These are phyloP conservation scores for Labroides dimidiatus DNA, from an alignment of 2,797 vertebrate species.

Conservation along the genomic window DNA sequence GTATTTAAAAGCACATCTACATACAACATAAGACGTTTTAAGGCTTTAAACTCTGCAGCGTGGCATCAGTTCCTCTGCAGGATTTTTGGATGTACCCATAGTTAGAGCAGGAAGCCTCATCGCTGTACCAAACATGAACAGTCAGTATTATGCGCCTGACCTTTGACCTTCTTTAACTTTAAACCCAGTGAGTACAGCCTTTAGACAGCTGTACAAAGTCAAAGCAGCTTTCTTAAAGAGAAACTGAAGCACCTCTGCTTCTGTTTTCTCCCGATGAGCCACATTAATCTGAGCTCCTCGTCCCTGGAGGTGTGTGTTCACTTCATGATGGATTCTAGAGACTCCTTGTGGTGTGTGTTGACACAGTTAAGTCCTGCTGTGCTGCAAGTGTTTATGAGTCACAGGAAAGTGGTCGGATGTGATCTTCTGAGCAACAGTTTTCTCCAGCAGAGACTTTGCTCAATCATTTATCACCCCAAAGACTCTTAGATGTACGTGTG, in stretches of 20 bases:
- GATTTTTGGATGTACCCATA: too few relatives aligned
- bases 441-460: conserved; percentile 17
- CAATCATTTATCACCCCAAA: conserved; percentile 46
- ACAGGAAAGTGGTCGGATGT: neutral
- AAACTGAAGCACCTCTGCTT: neutral
- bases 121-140: too few relatives aligned
- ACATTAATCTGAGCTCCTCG: neutral
- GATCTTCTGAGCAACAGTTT: neutral
- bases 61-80: too few relatives aligned
- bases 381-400: neutral
- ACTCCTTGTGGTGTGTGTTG: neutral
- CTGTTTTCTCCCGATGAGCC: neutral
- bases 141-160: too few relatives aligned
- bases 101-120: too few relatives aligned
- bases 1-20: too few relatives aligned
- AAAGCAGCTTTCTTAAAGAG: neutral
- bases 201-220: neutral
- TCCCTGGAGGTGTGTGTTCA: neutral
- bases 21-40: too few relatives aligned
- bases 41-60: too few relatives aligned
- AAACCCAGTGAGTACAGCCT: neutral
- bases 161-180: neutral
- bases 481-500: conserved; percentile 2
- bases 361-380: neutral
- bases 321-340: neutral